Base-by-base conservation (phyloP, 1,140 invertebrate genomes). In the Rhizoglyphus robini region DNA sequence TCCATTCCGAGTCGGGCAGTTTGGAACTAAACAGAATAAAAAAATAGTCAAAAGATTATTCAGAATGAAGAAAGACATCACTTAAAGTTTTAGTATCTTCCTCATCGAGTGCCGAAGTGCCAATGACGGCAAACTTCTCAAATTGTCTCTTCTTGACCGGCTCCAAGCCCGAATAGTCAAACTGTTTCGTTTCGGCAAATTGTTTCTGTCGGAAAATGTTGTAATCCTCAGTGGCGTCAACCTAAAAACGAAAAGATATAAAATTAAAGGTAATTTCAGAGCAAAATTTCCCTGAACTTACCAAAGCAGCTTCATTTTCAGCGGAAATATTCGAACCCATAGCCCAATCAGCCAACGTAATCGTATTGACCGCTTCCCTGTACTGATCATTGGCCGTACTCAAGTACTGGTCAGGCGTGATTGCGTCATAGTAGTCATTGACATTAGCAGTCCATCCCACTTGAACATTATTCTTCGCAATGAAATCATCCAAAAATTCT, bases 1-100 rank as follows among this genome's bases (percentile, higher is more conserved):
- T 88, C 80, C 88, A 91, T 90, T 23, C 82, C 79, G 5, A 82
- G 83, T 18, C 84, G 76, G 0, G 83, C 78, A 65, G 81, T 79
- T 70, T 84, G 80, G 34, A 84, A 79, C 70, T 84, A 76, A 18
- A 65, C 27, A 20, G 11, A 41, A 41, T 41, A 41, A n/a, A n/a
- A n/a, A n/a, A n/a, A n/a, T n/a, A n/a, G n/a, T 41, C 36, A 41
- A 41, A 41, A 11, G 18, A 41, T 41, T 41, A 41, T 41, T 41
- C 8, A 41, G 18, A 18, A 41, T 41, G 36, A 8, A 11, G 8
- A 41, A 11, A 41, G 18, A 11, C 18, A 18, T 41, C 18, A 11
- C 36, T 41, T 41, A 41, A 8, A 11, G 36, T 41, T 41, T 41
- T 41, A 18, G 36, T 32, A 18, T 65, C 54, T 11, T 20, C 31